phyloP scores from a whole-genome alignment of 2,888 invertebrate species.

The Trachelus iudaicus region DNA sequence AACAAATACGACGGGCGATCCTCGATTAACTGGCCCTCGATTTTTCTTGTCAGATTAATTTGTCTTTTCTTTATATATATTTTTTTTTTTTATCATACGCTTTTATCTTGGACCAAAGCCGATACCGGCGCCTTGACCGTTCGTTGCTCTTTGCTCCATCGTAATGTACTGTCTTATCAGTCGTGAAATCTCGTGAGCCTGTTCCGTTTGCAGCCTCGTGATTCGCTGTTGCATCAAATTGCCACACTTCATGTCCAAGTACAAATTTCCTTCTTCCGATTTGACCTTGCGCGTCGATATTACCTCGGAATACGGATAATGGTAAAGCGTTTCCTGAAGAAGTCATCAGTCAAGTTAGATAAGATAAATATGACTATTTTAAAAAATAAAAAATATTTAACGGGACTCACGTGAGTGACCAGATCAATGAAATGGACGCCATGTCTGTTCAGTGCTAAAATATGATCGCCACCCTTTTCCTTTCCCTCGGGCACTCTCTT shows the following conservation, averaged over 20 bases:
- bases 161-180: constrained; percentile 97
- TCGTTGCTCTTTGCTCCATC: constrained; percentile 76
- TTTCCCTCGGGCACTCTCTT: constrained; percentile 82
- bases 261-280: constrained; percentile 91
- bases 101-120: constrained; percentile 59
- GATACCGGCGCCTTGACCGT: constrained; percentile 45
- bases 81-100: not conserved
- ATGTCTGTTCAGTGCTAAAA: constrained; percentile 91
- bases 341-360: not conserved
- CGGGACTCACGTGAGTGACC: constrained; percentile 79
- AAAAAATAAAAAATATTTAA: not conserved
- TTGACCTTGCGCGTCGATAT: constrained; percentile 94
- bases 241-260: constrained; percentile 96
- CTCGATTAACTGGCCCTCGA: constrained; percentile 5
- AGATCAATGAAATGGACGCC: constrained; percentile 95
- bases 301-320: constrained; percentile 95
- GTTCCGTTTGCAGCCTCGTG: constrained; percentile 94
- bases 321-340: constrained; percentile 83
- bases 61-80: not conserved
- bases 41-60: not conserved
- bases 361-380: not conserved
- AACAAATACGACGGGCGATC: constrained; percentile 18
- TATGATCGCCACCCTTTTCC: constrained; percentile 76
- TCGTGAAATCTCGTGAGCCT: constrained; percentile 96
- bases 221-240: constrained; percentile 96